phyloP scores from a whole-genome alignment of 2,797 vertebrate species.

The Sebastes minor region DNA sequence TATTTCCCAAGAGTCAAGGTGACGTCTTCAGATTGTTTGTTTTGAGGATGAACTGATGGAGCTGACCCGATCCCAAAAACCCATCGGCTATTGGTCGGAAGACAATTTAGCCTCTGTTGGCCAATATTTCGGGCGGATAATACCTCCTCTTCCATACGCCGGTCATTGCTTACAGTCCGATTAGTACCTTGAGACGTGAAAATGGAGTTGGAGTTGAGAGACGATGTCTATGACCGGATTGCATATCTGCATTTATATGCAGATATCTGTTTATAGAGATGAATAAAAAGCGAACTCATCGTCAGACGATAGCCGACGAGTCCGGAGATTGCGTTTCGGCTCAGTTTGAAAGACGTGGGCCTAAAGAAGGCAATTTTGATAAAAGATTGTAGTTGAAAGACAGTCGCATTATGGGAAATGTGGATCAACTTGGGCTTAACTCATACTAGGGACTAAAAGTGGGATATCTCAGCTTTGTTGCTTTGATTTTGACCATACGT shows the following conservation, averaged over 20 bases:
- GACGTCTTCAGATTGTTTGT: background rate
- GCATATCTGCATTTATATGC: no score
- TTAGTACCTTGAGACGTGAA: no score
- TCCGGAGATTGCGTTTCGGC: rapidly evolving
- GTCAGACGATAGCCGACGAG: rapidly evolving
- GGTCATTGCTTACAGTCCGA: no score
- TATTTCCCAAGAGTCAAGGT: background rate
- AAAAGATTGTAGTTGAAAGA: background rate
- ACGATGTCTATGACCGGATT: no score
- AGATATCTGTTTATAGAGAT: no score
- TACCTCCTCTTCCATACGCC: rapidly evolving
- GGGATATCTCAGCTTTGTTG: no score
- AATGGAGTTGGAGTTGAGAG: no score
- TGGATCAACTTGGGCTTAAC: rapidly evolving
- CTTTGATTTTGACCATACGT: no score
- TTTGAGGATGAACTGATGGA: background rate
- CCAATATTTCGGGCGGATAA: no score
- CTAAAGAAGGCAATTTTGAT: background rate
- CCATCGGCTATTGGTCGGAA: no score
- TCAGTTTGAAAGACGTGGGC: background rate
- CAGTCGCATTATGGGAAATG: background rate
- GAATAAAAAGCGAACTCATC: no score
- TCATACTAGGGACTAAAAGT: background rate
- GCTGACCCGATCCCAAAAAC: no score
- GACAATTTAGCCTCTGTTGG: rapidly evolving